Base-by-base conservation (phyloP, 1,140 invertebrate species). In the Batillaria attramentaria region DNA sequence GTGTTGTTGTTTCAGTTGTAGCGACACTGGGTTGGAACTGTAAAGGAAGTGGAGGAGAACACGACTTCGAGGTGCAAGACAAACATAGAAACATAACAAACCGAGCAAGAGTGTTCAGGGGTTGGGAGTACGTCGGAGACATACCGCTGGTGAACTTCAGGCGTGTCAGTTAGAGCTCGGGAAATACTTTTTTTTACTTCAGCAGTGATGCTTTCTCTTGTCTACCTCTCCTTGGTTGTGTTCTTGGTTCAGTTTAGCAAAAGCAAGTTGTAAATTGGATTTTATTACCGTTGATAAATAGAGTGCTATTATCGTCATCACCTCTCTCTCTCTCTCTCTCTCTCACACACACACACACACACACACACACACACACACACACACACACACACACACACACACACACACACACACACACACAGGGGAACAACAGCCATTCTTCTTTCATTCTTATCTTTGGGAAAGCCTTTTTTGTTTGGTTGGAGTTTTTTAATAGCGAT, bases 381-480 rank as follows among this genome's bases (percentile, higher is more conserved):
- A 20, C 54, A 60, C 54, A 60, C 54, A 60, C 54, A 60, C 54
- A 60, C 57, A 60, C 57, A 60, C 57, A 60, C 57, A 60, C 57
- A 60, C 57, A 60, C 57, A 60, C 57, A 60, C 57, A 60, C 57
- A 60, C 57, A 60, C 57, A 60, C 57, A 60, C 10, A 60, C 46
- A 18, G 4, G 5, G 20, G 54, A 20, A 60, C 20, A n/a, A 3
- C 20, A 60, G 24, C 24, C 20, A 60, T 20, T 20, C 5, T n/a
- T 5, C 46, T 50, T 24, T 50, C 46, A 13, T 24, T 10, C 10
- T 10, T 10, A 24, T 10, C 10, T 10, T 13, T 10, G 24, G 10
- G 46, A 50, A 28, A n/a, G 57, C 6, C 10, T 62, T 10, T 6
- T 6, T 28, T 18, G 2, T 8, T 20, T 31, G n/a, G 37, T 28